Evolutionary conservation across 2,113 vertebrate species (phyloP), one percentile per base, ranked within the genome.

Genomic region (Bujurquina vittata): DNA sequence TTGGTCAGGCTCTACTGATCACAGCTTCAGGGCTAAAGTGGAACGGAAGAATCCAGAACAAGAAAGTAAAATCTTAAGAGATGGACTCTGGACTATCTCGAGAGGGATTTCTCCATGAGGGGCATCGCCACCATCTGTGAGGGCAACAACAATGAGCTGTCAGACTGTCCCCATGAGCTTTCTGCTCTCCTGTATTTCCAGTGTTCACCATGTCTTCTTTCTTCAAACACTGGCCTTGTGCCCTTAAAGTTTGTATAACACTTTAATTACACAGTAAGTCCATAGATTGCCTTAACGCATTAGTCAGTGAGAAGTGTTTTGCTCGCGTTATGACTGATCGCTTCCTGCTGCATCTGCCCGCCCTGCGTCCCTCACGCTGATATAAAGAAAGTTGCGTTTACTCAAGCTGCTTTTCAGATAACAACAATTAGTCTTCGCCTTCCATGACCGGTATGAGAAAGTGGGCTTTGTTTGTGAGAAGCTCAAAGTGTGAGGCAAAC

Each of bases 401-500:
- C 60, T 75, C 0, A 3, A 59, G 40, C 60, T 61, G 79, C 61
- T 40, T 61, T 67, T 54, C 11, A 58, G 56, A 75, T 77, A 29
- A 77, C 17, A 2, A 37, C 77, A 1, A 72, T 85, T 80, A 3
- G 20, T 18, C 54, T 73, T 63, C 20, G 3, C 43, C 49, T 31
- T 20, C 18, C 23, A 1, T 52, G 43, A 20, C 40, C 18, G 5
- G 23, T n/a, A 49, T 22, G 57, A 29, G 75, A 69, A 14, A 74
- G 54, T 59, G 72, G 40, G 2, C 26, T 82, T 86, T 89, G 83
- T 83, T 77, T 60, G 23, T 65, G 60, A 59, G 76, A 37, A 26
- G 46, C 17, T 55, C 22, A 5, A 33, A 84, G 79, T 58, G 72
- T 14, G 14, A 75, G 31, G 75, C 72, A 81, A 87, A 88, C 81